Percentiles rank a stretch among this genome's conserved stretches.
Conservation (phyloP, 1,140 invertebrate genomes). For the Nilaparvata lugens region DNA sequence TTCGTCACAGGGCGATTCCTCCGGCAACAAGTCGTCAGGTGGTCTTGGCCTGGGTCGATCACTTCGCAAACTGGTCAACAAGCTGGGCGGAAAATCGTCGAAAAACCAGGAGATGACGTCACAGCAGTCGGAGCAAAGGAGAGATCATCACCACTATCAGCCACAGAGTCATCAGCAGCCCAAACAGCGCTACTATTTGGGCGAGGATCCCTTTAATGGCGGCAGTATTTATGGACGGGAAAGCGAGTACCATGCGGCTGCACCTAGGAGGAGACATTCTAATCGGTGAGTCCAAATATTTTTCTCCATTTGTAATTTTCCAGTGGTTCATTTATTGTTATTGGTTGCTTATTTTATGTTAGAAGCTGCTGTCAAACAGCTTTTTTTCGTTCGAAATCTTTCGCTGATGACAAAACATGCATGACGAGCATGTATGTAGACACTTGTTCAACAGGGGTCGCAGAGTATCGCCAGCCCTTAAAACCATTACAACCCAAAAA, state of each 20-base stretch:
- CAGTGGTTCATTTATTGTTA: too few relatives aligned
- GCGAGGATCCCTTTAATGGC: slow-evolving; percentile 64
- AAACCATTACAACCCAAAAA: too few relatives aligned
- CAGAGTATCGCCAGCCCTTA: too few relatives aligned
- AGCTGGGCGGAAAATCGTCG: slow-evolving; percentile 34
- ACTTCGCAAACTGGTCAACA: slow-evolving; percentile 58
- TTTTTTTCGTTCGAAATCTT: too few relatives aligned
- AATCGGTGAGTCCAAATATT: too few relatives aligned
- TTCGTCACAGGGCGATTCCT: slow-evolving; percentile 19
- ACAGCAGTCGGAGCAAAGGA: slow-evolving; percentile 29
- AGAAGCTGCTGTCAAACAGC: too few relatives aligned
- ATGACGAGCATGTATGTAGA: too few relatives aligned
- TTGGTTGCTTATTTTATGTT: too few relatives aligned
- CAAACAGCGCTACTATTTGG: slow-evolving; percentile 66
- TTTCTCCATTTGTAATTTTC: too few relatives aligned
- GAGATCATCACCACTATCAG: slow-evolving; percentile 31
- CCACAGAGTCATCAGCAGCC: slow-evolving; percentile 27
- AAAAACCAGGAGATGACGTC: slow-evolving; percentile 22
- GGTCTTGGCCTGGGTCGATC: slow-evolving; percentile 43
- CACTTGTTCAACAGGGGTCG: too few relatives aligned
- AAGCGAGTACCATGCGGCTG: slow-evolving; percentile 60
- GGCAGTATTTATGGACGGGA: slow-evolving; percentile 69
- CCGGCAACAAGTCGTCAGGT: slow-evolving; percentile 34
- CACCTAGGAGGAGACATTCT: slow-evolving; percentile 34
- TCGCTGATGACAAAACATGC: too few relatives aligned